These are phyloP conservation scores for Pipistrellus kuhlii DNA, from an alignment of 2,797 vertebrate species.

Conservation along the genomic window DNA sequence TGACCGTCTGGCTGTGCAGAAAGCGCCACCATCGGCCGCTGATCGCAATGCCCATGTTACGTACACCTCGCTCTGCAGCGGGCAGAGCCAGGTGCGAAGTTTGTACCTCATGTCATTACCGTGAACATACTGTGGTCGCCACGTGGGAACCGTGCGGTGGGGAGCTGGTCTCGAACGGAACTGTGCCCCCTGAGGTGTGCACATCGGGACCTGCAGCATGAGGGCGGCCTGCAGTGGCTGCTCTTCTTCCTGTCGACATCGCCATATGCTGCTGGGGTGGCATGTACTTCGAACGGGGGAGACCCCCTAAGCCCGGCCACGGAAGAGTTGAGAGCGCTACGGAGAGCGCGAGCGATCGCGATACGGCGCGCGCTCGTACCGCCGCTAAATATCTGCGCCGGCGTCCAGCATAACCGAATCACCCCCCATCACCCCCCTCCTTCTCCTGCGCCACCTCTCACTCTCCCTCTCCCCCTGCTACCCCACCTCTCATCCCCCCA, in stretches of 20 bases:
- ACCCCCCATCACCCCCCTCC: too few species aligned
- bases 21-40: fast-evolving
- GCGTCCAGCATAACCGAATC: too few species aligned
- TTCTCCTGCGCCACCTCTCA: too few species aligned
- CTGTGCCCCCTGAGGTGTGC: neutral
- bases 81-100: neutral
- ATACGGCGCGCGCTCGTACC: too few species aligned
- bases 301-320: too few species aligned
- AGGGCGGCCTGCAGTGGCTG: neutral
- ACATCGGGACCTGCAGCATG: fast-evolving
- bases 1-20: fast-evolving
- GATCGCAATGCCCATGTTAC: fast-evolving
- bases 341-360: too few species aligned
- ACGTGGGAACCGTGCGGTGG: fast-evolving
- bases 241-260: too few species aligned
- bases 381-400: too few species aligned
- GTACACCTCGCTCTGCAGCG: fast-evolving
- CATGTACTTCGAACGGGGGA: neutral
- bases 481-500: too few species aligned
- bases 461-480: too few species aligned
- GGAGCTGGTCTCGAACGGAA: neutral
- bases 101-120: fast-evolving
- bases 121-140: fast-evolving
- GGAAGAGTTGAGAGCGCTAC: too few species aligned
- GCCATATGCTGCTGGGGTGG: neutral